A percentile compares a stretch with the other conserved stretches of the same genome.
phyloP scores from a whole-genome alignment of 1,140 invertebrate species.

The Battus philenor region DNA sequence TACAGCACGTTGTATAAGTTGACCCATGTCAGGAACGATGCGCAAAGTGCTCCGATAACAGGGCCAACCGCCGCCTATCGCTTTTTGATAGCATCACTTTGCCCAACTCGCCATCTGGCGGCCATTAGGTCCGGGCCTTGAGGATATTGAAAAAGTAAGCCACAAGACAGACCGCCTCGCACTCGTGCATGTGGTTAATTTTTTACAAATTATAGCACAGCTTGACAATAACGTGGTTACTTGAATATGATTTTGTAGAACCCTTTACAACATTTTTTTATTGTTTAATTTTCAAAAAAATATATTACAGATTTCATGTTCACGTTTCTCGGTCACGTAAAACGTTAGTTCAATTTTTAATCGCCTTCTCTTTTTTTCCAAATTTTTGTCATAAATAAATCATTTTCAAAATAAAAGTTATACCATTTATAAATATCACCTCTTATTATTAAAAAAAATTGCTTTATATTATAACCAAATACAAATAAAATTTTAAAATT shows the following conservation, averaged over 20 bases:
- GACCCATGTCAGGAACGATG: constrained; percentile 55
- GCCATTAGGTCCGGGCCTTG: constrained; percentile 62
- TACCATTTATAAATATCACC: no score
- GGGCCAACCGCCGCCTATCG: constrained; percentile 65
- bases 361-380: no score
- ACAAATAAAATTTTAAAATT: no score
- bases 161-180: constrained; percentile 34
- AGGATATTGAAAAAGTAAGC: constrained; percentile 72
- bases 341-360: background rate
- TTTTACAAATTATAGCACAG: constrained; percentile 15
- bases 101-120: constrained; percentile 68
- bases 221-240: background rate
- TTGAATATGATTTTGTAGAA: background rate
- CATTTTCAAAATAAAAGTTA: no score
- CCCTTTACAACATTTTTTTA: background rate
- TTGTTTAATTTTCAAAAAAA: background rate
- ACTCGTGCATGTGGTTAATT: constrained; percentile 27
- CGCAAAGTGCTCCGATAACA: constrained; percentile 72
- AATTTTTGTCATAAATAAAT: no score
- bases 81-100: constrained; percentile 75
- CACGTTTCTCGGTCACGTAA: background rate
- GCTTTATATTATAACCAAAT: no score
- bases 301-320: no score
- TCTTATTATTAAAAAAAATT: no score
- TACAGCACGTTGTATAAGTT: constrained; percentile 48